Evolutionary conservation across 2,888 invertebrate species (phyloP).

Genomic region (Pyrrhia umbra): DNA sequence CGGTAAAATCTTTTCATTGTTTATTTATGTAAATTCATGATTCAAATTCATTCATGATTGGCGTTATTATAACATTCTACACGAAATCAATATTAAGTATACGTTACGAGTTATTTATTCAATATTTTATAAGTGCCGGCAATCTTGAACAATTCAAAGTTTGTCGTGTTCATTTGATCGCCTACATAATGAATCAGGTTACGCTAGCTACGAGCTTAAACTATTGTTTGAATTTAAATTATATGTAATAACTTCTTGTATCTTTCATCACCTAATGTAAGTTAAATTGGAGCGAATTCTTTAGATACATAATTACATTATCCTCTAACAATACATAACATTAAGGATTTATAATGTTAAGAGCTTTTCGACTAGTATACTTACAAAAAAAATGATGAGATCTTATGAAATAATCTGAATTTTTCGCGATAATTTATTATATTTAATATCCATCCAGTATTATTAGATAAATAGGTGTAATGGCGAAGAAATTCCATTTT

Average conservation of each 20-base stretch:
- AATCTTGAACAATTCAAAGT: constrained; percentile 13
- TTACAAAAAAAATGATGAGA: constrained; percentile 84
- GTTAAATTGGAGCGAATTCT: constrained; percentile 72
- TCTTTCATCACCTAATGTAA: constrained; percentile 77
- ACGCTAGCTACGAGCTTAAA: constrained; percentile 81
- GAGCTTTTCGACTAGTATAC: constrained; percentile 89
- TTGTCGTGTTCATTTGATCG: constrained; percentile 26
- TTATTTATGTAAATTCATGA: constrained; percentile 51
- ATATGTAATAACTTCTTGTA: constrained; percentile 70
- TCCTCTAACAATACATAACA: constrained; percentile 80
- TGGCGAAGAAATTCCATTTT: constrained; percentile 76
- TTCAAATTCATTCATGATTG: constrained; percentile 44
- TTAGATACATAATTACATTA: constrained; percentile 79
- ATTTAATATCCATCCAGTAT: constrained; percentile 89
- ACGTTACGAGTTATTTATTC: constrained; percentile 18
- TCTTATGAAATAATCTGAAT: constrained; percentile 88
- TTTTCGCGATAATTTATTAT: constrained; percentile 87
- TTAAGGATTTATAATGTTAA: constrained; percentile 85
- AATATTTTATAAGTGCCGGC: constrained; percentile 2
- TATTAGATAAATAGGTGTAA: constrained; percentile 87
- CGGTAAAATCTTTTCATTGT: constrained; percentile 67
- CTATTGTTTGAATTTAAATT: constrained; percentile 72
- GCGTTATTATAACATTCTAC: constrained; percentile 46
- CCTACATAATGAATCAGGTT: constrained; percentile 48
- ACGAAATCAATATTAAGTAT: constrained; percentile 19